phyloP scores from a whole-genome alignment of 2,888 invertebrate genomes.

The Sarcophaga rosellei region DNA sequence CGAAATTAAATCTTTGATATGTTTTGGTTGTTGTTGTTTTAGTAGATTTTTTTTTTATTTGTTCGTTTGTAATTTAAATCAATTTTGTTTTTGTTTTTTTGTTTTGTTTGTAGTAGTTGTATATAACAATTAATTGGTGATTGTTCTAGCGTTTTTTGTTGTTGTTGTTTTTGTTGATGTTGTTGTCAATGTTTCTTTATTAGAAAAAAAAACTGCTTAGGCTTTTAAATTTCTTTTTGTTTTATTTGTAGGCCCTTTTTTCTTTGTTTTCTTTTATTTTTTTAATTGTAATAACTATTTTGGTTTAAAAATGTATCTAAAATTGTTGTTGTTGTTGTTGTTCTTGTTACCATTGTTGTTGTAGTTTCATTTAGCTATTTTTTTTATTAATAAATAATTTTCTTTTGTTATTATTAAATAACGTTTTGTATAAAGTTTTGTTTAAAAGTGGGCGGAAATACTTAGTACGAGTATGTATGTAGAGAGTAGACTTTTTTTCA shows the following conservation, averaged over 20 bases:
- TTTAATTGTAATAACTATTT: conserved; percentile 35
- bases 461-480: conserved; percentile 46
- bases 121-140: conserved; percentile 59
- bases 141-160: conserved; percentile 66
- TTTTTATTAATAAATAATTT: conserved; percentile 42
- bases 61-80: background rate
- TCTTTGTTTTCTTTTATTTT: conserved; percentile 31
- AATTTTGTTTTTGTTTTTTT: conserved; percentile 32
- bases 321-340: conserved; percentile 51
- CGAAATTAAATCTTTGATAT: conserved; percentile 65
- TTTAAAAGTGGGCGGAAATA: conserved; percentile 66
- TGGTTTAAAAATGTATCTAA: conserved; percentile 65
- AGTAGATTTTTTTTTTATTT: conserved; percentile 10
- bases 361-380: background rate
- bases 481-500: conserved; percentile 53
- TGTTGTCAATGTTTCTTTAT: conserved; percentile 14
- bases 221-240: background rate
- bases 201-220: conserved; percentile 45
- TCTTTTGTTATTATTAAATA: conserved; percentile 45
- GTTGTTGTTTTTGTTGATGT: background rate
- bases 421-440: conserved; percentile 55
- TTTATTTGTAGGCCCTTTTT: conserved; percentile 43
- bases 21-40: conserved; percentile 54
- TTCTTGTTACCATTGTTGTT: conserved; percentile 40
- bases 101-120: conserved; percentile 40